These are phyloP conservation scores for Notamacropus eugenii DNA, from an alignment of 2,797 vertebrate genomes.

Conservation along the genomic window DNA sequence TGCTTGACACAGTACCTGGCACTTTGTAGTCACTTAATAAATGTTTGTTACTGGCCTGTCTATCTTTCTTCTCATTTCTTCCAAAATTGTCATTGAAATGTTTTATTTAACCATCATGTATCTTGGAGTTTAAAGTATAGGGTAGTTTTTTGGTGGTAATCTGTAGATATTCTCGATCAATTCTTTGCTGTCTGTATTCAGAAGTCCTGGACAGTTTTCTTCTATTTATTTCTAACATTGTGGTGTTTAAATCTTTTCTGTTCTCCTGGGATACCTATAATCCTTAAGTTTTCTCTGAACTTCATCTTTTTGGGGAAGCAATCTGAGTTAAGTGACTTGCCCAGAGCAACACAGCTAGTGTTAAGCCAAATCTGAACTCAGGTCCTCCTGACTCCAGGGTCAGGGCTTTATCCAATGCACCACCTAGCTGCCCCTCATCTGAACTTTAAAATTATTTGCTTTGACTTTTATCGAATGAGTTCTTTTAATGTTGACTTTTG, in stretches of 20 bases:
- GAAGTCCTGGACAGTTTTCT: not conserved
- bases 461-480: not conserved
- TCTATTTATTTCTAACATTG: not conserved
- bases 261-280: not conserved
- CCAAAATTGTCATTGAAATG: not conserved
- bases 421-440: not conserved
- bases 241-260: not conserved
- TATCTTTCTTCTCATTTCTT: not conserved
- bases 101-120: not conserved
- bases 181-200: not conserved
- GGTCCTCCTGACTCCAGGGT: not conserved
- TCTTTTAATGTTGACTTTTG: not conserved
- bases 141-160: not conserved
- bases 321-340: not conserved
- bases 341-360: not conserved
- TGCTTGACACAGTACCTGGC: not conserved
- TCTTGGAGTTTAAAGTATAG: not conserved
- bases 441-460: not conserved
- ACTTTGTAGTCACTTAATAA: not conserved
- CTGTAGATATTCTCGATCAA: not conserved
- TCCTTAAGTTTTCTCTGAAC: not conserved
- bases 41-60: not conserved
- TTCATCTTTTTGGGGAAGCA: not conserved
- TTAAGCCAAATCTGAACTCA: not conserved
- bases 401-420: not conserved